Percentiles rank a stretch among this genome's conserved stretches.
These are phyloP conservation scores for Asobara japonica DNA, from an alignment of 1,140 invertebrate species.

Conservation along the genomic window DNA sequence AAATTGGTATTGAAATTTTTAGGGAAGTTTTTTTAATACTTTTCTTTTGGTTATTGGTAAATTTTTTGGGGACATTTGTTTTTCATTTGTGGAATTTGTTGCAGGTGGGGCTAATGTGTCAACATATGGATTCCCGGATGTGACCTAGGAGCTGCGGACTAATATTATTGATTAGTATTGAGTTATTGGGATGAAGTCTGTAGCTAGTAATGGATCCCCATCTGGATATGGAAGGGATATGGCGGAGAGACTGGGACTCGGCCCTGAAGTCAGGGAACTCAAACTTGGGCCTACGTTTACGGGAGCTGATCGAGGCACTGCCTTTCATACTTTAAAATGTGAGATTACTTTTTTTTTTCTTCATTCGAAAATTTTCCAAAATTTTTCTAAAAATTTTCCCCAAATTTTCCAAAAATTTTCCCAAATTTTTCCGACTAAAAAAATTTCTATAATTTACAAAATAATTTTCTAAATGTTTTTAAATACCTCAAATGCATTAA, in stretches of 20 bases:
- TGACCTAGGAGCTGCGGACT: not conserved
- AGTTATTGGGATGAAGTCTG: constrained; percentile 4
- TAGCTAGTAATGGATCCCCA: not conserved
- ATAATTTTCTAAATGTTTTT: too few relatives aligned
- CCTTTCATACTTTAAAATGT: constrained; percentile 91
- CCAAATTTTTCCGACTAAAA: too few relatives aligned
- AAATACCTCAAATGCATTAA: too few relatives aligned
- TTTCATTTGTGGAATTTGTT: not conserved
- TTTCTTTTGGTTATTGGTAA: too few relatives aligned
- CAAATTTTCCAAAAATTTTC: too few relatives aligned
- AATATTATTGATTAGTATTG: not conserved
- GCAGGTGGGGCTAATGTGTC: not conserved
- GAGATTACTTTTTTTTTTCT: constrained; percentile 64
- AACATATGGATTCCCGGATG: constrained; percentile 3
- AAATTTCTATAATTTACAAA: too few relatives aligned
- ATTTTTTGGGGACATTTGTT: not conserved
- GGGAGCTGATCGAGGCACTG: constrained; percentile 68
- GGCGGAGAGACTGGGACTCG: constrained; percentile 80
- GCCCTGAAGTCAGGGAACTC: constrained; percentile 80
- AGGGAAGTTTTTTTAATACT: not conserved
- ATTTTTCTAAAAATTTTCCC: too few relatives aligned
- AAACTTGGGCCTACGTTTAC: constrained; percentile 86
- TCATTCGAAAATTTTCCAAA: too few relatives aligned
- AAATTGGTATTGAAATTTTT: not conserved
- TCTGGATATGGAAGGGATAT: constrained; percentile 58